phyloP scores from a whole-genome alignment of 2,888 invertebrate species.

The Diarsia rubi region DNA sequence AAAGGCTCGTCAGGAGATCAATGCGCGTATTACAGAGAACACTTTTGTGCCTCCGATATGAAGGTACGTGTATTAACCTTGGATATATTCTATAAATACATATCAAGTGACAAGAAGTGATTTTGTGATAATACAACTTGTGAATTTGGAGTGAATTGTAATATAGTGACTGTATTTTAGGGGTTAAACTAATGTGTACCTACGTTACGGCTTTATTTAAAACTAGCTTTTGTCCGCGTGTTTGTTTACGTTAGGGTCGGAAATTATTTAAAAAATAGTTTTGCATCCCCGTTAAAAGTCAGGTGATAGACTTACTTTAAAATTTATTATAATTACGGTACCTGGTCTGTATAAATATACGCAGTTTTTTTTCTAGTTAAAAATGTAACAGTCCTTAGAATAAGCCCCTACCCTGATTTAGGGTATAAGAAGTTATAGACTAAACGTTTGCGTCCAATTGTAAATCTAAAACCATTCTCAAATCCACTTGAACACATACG shows the following conservation, averaged over 20 bases:
- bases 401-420: no score
- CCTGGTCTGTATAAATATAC: no score
- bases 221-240: not conserved
- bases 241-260: not conserved
- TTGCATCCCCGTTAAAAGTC: no score
- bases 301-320: no score
- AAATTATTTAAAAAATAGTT: not conserved
- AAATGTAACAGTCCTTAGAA: no score
- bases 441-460: no score
- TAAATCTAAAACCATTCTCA: no score
- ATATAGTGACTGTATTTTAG: constrained; percentile 7
- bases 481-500: no score
- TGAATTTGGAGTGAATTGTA: constrained; percentile 32
- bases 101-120: constrained; percentile 60
- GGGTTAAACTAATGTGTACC: not conserved
- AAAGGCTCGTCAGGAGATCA: constrained; percentile 78
- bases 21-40: constrained; percentile 79
- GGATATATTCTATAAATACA: constrained; percentile 43
- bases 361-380: no score
- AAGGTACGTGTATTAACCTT: constrained; percentile 80
- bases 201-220: not conserved
- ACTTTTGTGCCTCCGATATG: constrained; percentile 81
- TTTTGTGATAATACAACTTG: constrained; percentile 43
- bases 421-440: no score
- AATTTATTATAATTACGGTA: no score